Conservation (phyloP, 2,113 vertebrate species). For the Ceyx cyanopectus region DNA sequence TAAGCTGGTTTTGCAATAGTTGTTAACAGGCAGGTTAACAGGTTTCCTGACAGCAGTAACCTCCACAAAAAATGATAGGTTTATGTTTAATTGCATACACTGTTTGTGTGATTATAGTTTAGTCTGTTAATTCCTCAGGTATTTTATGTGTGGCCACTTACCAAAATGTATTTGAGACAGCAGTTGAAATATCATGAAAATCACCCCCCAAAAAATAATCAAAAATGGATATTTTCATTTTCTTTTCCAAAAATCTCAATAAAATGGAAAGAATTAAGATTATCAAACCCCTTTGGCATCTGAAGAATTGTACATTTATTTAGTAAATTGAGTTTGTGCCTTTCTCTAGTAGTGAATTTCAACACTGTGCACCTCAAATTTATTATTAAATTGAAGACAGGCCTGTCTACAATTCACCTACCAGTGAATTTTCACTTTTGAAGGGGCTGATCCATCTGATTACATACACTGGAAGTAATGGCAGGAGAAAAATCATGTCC, state of each 20-base stretch:
- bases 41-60: neutral
- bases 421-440: neutral
- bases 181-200: neutral
- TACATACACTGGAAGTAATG: neutral
- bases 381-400: neutral
- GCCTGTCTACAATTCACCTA: neutral
- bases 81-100: neutral
- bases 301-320: neutral
- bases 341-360: neutral
- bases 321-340: neutral
- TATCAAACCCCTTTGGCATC: neutral
- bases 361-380: neutral
- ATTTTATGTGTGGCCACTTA: neutral
- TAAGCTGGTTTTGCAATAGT: neutral
- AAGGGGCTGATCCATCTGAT: neutral
- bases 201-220: no score
- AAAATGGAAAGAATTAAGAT: neutral
- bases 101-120: neutral
- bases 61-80: neutral
- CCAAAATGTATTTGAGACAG: neutral
- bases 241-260: neutral
- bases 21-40: neutral
- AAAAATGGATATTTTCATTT: no score
- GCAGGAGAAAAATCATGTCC: neutral
- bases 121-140: neutral